Evolutionary conservation across 1,140 invertebrate species (phyloP), one percentile per base, ranked within the genome.

Genomic region (Drosophila serrata): DNA sequence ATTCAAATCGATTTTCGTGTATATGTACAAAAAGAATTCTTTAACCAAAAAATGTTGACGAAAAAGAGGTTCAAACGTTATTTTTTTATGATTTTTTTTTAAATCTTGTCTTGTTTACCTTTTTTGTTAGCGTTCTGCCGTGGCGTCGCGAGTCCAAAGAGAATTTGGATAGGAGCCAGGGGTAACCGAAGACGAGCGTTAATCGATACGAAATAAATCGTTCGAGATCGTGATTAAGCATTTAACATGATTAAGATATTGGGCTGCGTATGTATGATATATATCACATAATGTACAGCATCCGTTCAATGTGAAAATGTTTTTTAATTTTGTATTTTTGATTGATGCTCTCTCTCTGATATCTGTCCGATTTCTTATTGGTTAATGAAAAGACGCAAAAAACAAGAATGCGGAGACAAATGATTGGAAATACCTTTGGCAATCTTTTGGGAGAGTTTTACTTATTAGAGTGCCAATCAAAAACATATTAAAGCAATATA

Each of bases 181-280:
- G 29, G 37, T 58, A 48, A 39, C 39, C 46, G 24, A 59, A 69
- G 45, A 75, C 45, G 35, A 56, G 31, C 76, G 82, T 87, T 86
- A 87, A 85, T 87, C 75, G 63, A 87, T 87, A 72, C 58, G 48
- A 82, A 82, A 76, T 82, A 67, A 88, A 65, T 88, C 51, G 80
- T 67, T 63, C 63, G 60, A 90, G 72, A 68, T 88, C 84, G 85
- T 88, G 84, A 88, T 68, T 74, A 57, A 51, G 40, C 68, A 73
- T 64, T 88, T 88, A 88, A 84, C 85, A 90, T 88, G 82, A 84
- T 88, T 75, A 80, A 88, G 62, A 79, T 88, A 79, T 73, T 73
- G 69, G 55, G 53, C 67, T 72, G 75, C 64, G 74, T 75, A 79
- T 82, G 79, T 85, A 82, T 81, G 27, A 49, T 49, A 76, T 81